Percentiles rank a stretch among this genome's conserved stretches.
Conservation (phyloP, 2,888 invertebrate genomes). For the Cryptocheilus praepositus region DNA sequence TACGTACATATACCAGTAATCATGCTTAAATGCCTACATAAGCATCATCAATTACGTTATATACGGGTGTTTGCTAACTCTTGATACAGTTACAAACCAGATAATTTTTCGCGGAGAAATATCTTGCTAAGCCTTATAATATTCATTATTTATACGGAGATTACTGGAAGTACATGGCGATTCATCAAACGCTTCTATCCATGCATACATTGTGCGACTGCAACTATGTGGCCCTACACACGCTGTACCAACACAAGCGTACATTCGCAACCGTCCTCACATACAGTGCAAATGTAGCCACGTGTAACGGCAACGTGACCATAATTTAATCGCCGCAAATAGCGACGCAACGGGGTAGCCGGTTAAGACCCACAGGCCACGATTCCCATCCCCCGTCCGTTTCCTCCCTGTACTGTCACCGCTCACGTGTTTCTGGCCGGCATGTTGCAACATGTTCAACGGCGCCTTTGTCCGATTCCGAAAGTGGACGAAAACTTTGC, state of each 20-base stretch:
- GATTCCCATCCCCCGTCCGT: too few species aligned
- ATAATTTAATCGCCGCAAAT: constrained; percentile 35
- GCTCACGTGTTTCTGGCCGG: too few species aligned
- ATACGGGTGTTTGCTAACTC: too few species aligned
- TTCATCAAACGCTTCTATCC: too few species aligned
- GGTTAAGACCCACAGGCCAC: too few species aligned
- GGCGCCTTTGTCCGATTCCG: too few species aligned
- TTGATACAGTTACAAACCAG: neutral
- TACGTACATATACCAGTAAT: neutral
- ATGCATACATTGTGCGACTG: too few species aligned
- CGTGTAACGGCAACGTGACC: constrained; percentile 41
- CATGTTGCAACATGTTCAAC: too few species aligned
- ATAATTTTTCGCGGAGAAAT: neutral
- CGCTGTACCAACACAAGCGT: neutral
- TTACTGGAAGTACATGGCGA: neutral
- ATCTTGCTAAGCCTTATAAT: too few species aligned
- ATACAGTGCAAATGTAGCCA: constrained; percentile 13
- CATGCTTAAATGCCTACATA: constrained; percentile 17
- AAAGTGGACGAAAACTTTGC: neutral
- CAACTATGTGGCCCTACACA: neutral
- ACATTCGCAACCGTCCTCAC: neutral
- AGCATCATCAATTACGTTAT: neutral
- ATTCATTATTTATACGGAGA: neutral
- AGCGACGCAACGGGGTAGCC: too few species aligned
- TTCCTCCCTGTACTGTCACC: too few species aligned